Base-by-base conservation (phyloP, 2,113 vertebrate genomes). In the Salvator merianae region DNA sequence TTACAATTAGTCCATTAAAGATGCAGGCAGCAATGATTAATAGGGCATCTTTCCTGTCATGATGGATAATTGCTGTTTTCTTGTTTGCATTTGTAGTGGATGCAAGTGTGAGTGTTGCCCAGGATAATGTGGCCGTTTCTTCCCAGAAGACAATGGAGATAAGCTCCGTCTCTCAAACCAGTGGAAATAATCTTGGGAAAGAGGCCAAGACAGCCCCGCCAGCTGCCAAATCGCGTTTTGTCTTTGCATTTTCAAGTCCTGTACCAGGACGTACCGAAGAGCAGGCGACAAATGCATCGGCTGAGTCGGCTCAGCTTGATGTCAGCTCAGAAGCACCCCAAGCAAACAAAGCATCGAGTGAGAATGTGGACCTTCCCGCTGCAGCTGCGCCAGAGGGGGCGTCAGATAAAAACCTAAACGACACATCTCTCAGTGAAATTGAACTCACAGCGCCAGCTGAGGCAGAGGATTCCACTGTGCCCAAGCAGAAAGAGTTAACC, bases 41-140 rank as follows among this genome's bases (percentile, higher is more conserved):
- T 85, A 84, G 87, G 47, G 32, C 88, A 79, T 66, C 86, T 89
- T 84, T 93, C 93, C 77, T 59, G 76, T 79, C 36, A 3, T 34
- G 72, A 24, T 82, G 88, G 93, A 85, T 94, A 88, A 94, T 83
- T 18, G 7, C 91, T 88, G 92, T 85, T 89, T 78, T 90, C 8
- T 93, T 85, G 91, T 95, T 94, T 88, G 63, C 89, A 98, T 94
- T 94, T 88, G 65, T 90, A 98, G 98, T 88, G 7, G 94, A 92
- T 50, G 66, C 86, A 87, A 91, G 93, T 77, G 88, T 92, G 36
- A 83, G 71, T 16, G 68, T 94, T 50, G 81, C 91, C 16, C 77
- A 85, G 89, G 96, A 96, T 66, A 93, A 90, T 70, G 92, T 68
- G 18, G 79, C 94, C 3, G 5, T 91, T 86, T 91, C 96, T 91